Percentiles rank a stretch among this genome's conserved stretches.
These are phyloP conservation scores for Caenorhabditis afra DNA, from an alignment of 2,888 invertebrate species.

Conservation along the genomic window DNA sequence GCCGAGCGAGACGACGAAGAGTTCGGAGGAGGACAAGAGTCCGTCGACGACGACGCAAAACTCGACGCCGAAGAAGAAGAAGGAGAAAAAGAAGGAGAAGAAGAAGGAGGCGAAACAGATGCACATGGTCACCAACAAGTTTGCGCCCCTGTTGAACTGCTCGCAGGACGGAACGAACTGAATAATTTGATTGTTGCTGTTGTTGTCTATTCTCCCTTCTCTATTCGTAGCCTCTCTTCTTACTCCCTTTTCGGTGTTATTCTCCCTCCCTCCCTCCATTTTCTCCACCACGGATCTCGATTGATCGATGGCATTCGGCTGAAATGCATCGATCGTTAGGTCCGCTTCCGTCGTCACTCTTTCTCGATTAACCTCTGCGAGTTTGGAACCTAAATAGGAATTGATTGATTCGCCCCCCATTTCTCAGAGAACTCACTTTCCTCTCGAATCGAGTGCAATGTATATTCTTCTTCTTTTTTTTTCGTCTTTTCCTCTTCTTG, in stretches of 20 bases:
- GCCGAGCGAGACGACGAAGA: slow-evolving; percentile 14
- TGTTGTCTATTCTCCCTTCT: neutral
- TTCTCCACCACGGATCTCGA: too few species aligned
- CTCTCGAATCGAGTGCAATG: neutral
- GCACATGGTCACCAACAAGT: slow-evolving; percentile 45
- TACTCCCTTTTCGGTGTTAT: neutral
- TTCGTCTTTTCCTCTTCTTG: too few species aligned
- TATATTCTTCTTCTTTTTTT: too few species aligned
- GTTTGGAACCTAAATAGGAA: neutral
- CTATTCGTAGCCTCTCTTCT: neutral
- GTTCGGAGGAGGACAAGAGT: neutral
- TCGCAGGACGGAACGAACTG: slow-evolving; percentile 11
- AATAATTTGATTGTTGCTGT: neutral
- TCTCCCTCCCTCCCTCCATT: neutral
- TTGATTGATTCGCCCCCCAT: neutral
- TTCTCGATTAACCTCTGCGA: neutral
- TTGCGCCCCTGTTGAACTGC: slow-evolving; percentile 33
- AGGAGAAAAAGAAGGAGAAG: slow-evolving; percentile 51
- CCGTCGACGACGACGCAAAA: neutral
- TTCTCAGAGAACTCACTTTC: neutral
- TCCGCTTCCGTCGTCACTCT: neutral
- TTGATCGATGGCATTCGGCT: too few species aligned
- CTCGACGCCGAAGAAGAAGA: slow-evolving; percentile 43
- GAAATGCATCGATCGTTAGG: too few species aligned
- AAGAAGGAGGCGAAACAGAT: slow-evolving; percentile 48